Conservation (phyloP, 1,140 invertebrate species). For the Sitobion miscanthi region DNA sequence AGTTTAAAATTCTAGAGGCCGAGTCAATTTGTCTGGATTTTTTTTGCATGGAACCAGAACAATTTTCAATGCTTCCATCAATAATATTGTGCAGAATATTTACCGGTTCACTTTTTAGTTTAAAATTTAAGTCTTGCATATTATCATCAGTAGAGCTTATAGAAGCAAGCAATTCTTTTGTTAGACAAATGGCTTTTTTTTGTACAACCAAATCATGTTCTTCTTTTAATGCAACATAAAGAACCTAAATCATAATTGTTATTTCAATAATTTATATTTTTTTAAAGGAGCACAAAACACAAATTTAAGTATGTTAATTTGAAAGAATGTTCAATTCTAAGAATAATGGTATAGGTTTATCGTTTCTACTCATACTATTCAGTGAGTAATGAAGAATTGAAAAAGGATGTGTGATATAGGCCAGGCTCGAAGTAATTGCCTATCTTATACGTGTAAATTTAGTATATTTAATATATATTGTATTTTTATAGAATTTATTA, state of each 20-base stretch:
- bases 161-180: neutral
- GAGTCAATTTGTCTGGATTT: slow-evolving; percentile 34
- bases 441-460: too few relatives aligned
- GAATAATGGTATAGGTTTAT: too few relatives aligned
- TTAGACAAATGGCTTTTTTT: slow-evolving; percentile 21
- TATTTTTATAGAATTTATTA: too few relatives aligned
- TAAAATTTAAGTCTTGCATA: neutral
- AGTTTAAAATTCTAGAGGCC: slow-evolving; percentile 4
- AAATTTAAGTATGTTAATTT: too few relatives aligned
- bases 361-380: too few relatives aligned
- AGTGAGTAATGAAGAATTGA: too few relatives aligned
- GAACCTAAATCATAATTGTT: neutral
- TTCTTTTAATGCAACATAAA: slow-evolving; percentile 38
- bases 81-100: neutral
- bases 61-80: neutral
- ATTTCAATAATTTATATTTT: neutral
- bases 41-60: neutral
- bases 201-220: slow-evolving; percentile 50
- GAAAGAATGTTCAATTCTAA: too few relatives aligned
- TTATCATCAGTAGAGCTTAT: neutral
- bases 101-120: neutral
- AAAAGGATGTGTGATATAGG: too few relatives aligned
- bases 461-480: too few relatives aligned
- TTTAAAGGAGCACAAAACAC: too few relatives aligned
- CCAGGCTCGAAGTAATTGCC: too few relatives aligned